Conservation (phyloP, 2,797 vertebrate genomes). For the Poecilia wingei region DNA sequence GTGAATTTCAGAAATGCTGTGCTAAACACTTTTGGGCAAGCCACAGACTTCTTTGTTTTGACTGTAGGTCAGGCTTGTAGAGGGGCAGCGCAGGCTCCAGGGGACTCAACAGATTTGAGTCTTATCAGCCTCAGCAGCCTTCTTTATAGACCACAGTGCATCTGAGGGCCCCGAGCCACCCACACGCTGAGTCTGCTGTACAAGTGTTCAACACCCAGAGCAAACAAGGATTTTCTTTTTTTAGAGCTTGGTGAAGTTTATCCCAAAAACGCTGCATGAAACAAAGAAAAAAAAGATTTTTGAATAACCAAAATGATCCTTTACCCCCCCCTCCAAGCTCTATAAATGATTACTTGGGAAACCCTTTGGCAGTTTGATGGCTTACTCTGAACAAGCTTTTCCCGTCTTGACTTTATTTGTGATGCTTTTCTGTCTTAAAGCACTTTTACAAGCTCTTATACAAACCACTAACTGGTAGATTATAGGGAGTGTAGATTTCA, state of each 20-base stretch:
- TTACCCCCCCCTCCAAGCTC: background rate
- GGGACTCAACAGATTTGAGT: constrained; percentile 51
- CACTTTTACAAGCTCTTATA: background rate
- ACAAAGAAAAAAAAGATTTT: background rate
- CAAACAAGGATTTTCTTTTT: constrained; percentile 17
- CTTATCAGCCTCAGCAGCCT: constrained; percentile 56
- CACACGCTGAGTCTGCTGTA: constrained; percentile 43
- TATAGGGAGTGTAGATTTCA: background rate
- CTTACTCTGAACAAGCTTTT: background rate
- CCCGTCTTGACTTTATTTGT: background rate
- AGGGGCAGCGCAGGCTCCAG: constrained; percentile 38
- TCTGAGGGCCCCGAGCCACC: constrained; percentile 39
- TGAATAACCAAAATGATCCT: background rate
- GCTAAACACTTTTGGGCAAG: constrained; percentile 11
- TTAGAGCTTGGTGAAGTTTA: background rate
- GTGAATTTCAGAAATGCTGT: constrained; percentile 38
- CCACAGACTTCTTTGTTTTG: constrained; percentile 35
- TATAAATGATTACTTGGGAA: background rate
- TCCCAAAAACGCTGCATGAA: background rate
- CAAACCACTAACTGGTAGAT: background rate
- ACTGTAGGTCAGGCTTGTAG: constrained; percentile 45
- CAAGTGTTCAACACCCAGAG: constrained; percentile 24
- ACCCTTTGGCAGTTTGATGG: background rate
- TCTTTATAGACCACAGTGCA: constrained; percentile 45
- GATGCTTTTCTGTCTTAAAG: background rate